Base-by-base conservation (phyloP, 2,797 vertebrate species). In the Squalus acanthias region DNA sequence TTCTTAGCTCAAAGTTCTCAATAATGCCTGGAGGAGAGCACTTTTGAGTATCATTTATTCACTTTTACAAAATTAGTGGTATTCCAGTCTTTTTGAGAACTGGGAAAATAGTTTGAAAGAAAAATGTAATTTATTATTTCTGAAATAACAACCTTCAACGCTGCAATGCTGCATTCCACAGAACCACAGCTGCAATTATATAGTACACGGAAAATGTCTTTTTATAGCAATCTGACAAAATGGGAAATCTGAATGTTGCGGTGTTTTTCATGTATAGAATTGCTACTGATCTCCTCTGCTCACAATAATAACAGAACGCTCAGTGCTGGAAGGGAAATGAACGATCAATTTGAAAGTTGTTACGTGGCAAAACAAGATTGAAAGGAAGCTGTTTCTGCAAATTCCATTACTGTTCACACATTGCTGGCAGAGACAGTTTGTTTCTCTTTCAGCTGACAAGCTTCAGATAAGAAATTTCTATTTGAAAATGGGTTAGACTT, bases 381-480 rank as follows among this genome's bases (percentile, higher is more conserved):
- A 69, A 93, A 85, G 46, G 10, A 85, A 46, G 65, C n/a, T 67
- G 39, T 93, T 93, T 24, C n/a, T 93, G 65, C 39, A 69, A 93
- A 93, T 93, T 69, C 91, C 91, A 69, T 93, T 69, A 67, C 39
- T 69, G 91, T 69, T 93, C 91, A 69, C 17, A 69, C 7, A 22
- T 93, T 93, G 63, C 91, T 69, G 91, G 17, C 39, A 39, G 91
- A 93, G n/a, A 69, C 91, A 69, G 65, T 39, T 93, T 69, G 9
- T 46, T 92, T 93, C n/a, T 12, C 91, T 50, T 93, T 93, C 65
- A 26, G n/a, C 22, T 93, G 67, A 93, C 65, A 69, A 3, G 9
- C n/a, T 67, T 46, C 91, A 69, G n/a, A 93, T 93, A 69, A 93
- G 91, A 69, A 93, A 93, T 93, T 93, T 93, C 91, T 69, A 5